phyloP scores from a whole-genome alignment of 2,797 vertebrate genomes.

The Centroberyx gerrardi region DNA sequence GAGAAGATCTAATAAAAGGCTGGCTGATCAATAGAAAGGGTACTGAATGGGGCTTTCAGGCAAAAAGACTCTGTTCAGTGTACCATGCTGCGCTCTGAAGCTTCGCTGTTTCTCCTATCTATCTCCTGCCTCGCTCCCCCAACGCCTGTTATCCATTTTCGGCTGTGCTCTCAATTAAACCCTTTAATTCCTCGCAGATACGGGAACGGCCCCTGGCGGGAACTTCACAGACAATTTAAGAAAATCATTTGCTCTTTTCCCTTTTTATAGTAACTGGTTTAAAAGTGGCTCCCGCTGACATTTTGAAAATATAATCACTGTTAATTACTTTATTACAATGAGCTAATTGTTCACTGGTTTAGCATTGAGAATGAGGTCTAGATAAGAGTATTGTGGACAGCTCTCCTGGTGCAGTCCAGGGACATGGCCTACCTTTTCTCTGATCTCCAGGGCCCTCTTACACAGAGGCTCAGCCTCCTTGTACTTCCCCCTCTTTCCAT shows the following conservation, averaged over 20 bases:
- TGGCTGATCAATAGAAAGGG: constrained; percentile 61
- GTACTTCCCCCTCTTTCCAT: constrained; percentile 98
- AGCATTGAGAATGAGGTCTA: constrained; percentile 34
- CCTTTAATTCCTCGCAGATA: constrained; percentile 43
- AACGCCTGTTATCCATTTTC: constrained; percentile 46
- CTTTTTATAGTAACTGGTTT: constrained; percentile 61
- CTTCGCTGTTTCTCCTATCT: constrained; percentile 25
- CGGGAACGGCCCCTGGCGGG: constrained; percentile 34
- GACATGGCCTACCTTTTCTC: constrained; percentile 91
- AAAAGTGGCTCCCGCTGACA: constrained; percentile 34
- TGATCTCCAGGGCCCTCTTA: constrained; percentile 97
- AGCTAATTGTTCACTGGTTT: constrained; percentile 43
- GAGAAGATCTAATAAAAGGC: constrained; percentile 66
- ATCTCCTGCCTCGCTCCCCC: constrained; percentile 26
- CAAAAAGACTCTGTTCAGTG: constrained; percentile 34
- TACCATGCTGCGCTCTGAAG: constrained; percentile 21
- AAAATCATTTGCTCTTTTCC: constrained; percentile 47
- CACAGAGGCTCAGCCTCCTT: constrained; percentile 97
- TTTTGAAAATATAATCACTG: constrained; percentile 37
- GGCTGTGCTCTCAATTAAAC: constrained; percentile 74
- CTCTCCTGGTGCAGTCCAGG: constrained; percentile 36
- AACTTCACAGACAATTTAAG: constrained; percentile 53
- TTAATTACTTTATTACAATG: constrained; percentile 52
- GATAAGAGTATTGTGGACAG: constrained; percentile 14
- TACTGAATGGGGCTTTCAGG: constrained; percentile 55